Conservation (phyloP, 2,113 vertebrate genomes). For the Stercorarius parasiticus region DNA sequence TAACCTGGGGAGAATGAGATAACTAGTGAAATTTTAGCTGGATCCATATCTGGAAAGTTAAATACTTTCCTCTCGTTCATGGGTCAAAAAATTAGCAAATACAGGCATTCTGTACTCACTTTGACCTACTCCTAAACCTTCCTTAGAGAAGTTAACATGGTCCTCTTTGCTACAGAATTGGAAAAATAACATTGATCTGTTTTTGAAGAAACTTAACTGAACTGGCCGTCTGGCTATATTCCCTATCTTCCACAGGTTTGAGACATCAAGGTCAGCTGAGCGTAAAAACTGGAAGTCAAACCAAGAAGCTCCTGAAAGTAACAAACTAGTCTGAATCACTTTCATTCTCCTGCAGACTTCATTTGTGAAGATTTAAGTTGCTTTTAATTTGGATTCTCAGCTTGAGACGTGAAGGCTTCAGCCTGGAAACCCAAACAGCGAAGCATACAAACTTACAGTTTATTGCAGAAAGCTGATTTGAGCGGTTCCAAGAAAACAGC, state of each 20-base stretch:
- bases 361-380: background rate
- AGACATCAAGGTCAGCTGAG: background rate
- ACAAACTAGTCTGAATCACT: background rate
- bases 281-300: background rate
- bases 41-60: background rate
- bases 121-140: background rate
- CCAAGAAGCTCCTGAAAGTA: background rate
- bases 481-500: background rate
- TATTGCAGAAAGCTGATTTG: background rate
- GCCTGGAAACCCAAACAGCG: background rate
- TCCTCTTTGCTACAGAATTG: background rate
- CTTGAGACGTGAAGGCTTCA: background rate
- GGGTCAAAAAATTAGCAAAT: background rate
- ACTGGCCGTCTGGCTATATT: background rate
- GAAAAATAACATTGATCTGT: background rate
- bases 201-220: background rate
- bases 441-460: background rate
- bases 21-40: background rate
- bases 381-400: background rate
- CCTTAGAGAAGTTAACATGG: background rate
- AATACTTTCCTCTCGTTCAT: background rate
- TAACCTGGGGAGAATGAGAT: background rate
- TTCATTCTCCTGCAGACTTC: background rate
- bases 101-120: background rate
- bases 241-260: background rate